These are phyloP conservation scores for Morus bassanus DNA, from an alignment of 2,797 vertebrate species.

Conservation along the genomic window DNA sequence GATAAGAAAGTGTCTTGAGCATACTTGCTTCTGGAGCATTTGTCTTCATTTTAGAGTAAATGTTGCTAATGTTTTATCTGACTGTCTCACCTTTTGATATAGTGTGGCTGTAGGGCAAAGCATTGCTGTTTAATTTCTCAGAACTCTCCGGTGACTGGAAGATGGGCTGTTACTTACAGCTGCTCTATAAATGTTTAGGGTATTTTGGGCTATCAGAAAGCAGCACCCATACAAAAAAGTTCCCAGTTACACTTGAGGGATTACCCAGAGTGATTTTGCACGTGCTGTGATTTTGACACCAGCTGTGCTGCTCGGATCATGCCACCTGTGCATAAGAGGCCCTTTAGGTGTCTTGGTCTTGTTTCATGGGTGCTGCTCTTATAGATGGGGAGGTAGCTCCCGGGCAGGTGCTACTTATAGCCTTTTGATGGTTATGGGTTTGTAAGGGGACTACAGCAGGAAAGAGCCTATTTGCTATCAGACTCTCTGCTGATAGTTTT, in stretches of 20 bases:
- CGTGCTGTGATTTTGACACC: too few species aligned
- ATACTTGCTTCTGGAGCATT: neutral
- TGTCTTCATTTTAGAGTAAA: neutral
- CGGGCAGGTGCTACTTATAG: neutral
- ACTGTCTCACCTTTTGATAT: neutral
- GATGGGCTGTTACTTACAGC: neutral
- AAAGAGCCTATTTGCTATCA: neutral
- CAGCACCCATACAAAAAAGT: neutral
- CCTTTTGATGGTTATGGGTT: neutral
- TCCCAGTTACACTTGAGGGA: neutral
- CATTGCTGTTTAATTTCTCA: neutral
- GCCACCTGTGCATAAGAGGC: neutral
- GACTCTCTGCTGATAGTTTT: neutral
- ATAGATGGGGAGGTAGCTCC: neutral
- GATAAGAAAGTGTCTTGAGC: rapidly evolving
- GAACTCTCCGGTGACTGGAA: neutral
- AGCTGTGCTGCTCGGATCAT: neutral
- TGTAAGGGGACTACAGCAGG: neutral
- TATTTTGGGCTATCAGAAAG: neutral
- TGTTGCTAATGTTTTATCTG: neutral
- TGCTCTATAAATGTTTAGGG: neutral
- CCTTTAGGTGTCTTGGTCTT: neutral
- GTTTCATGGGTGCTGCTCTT: neutral
- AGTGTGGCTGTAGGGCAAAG: neutral
- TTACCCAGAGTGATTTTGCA: neutral